Percentiles rank a stretch among this genome's conserved stretches.
Conservation (phyloP, 92 coral and sea anemone species). For the Porites lobata region DNA sequence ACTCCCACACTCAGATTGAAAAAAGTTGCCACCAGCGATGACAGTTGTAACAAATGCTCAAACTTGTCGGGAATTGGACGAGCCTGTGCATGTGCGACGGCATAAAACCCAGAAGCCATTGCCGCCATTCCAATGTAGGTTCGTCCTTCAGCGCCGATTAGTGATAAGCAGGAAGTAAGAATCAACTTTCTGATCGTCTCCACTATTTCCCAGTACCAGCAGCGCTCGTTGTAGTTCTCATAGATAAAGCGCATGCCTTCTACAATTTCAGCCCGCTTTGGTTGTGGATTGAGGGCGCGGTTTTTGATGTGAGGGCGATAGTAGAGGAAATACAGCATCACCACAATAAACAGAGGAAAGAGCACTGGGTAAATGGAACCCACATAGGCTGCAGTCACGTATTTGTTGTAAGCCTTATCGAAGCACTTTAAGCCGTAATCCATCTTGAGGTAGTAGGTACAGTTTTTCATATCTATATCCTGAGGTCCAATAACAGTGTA, state of each 20-base stretch:
- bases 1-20: conserved; percentile 79
- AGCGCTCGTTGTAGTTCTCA: conserved; percentile 77
- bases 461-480: conserved; percentile 63
- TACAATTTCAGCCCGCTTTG: conserved; percentile 56
- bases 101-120: conserved; percentile 88
- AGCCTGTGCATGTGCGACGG: conserved; percentile 83
- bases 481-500: background rate
- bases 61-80: conserved; percentile 80
- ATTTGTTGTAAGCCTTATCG: conserved; percentile 61
- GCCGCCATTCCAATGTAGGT: conserved; percentile 83
- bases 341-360: conserved; percentile 71
- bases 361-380: conserved; percentile 76
- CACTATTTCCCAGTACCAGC: conserved; percentile 89
- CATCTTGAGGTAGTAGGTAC: conserved; percentile 78
- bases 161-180: conserved; percentile 80
- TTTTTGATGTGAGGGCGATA: conserved; percentile 67
- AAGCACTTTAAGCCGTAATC: conserved; percentile 81
- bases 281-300: conserved; percentile 17
- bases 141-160: conserved; percentile 84
- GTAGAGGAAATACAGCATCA: conserved; percentile 64
- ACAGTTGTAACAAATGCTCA: conserved; percentile 73
- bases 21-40: conserved; percentile 76
- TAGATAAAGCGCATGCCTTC: conserved; percentile 86
- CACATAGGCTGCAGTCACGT: conserved; percentile 72
- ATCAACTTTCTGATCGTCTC: conserved; percentile 75